Base-by-base conservation (phyloP, 1,140 invertebrate species). In the Drepana arcuata region DNA sequence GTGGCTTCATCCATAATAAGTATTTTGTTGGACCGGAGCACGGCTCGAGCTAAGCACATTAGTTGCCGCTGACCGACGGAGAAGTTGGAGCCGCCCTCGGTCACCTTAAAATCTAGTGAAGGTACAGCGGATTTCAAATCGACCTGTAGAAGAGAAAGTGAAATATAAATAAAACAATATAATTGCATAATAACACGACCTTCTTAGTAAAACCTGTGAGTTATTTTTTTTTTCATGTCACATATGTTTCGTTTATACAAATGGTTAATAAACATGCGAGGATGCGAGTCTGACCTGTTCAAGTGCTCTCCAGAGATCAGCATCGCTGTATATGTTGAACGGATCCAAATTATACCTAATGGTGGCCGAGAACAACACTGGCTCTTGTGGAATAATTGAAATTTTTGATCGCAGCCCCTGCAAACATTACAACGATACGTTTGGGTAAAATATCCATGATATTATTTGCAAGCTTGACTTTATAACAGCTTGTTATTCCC, bases 21-120 rank as follows among this genome's bases (percentile, higher is more conserved):
- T 15, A 93, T 85, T 55, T 90, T 90, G 63, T 93, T 93, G 15
- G 92, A 91, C 6, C 89, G 82, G 1, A 96, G 67, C 16, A 95
- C 87, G 0, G 93, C 93, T 40, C 94, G 80, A 0, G 92, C 93
- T 35, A 97, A 73, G 52, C 95, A 96, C 16, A 97, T 82, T 0
- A 97, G 69, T 51, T 97, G 95, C 31, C 92, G 84, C 69, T 96
- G 93, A 0, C 95, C 95, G 11, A 93, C 90, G 49, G 92, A 94
- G 40, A 95, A 91, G 61, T 95, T 95, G 4, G 85, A 74, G 1
- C 93, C 94, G n/a, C 90, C 87, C 65, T 91, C 89, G 0, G 87
- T 84, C 1, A 94, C 85, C 51, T 85, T 67, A 14, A 86, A 87
- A 23, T 92, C 88, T 11, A 93, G 53, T 0, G 83, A 81, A 3